phyloP scores from a whole-genome alignment of 1,140 invertebrate species.

The Drosophila willistoni region DNA sequence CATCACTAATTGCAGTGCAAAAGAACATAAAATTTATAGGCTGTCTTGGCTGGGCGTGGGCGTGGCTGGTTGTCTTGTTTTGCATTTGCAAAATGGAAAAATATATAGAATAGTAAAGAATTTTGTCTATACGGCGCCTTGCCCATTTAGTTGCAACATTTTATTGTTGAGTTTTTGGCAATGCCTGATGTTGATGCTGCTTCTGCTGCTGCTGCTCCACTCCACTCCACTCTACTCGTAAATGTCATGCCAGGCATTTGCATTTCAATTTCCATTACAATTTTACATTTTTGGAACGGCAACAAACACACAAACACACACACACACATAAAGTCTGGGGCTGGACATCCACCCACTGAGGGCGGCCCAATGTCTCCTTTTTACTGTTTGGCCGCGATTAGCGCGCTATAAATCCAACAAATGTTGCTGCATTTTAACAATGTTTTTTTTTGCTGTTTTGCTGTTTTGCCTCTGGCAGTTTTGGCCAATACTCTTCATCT shows the following conservation, averaged over 20 bases:
- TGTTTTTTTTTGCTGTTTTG: slow-evolving; percentile 59
- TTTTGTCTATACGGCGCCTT: neutral
- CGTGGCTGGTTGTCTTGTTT: slow-evolving; percentile 70
- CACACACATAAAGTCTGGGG: slow-evolving; percentile 1
- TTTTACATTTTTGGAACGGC: slow-evolving; percentile 61
- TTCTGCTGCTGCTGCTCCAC: slow-evolving; percentile 31
- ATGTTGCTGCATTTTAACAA: slow-evolving; percentile 79
- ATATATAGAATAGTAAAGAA: slow-evolving; percentile 18
- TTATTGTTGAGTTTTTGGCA: slow-evolving; percentile 79
- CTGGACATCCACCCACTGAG: slow-evolving; percentile 23
- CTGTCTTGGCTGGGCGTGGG: slow-evolving; percentile 50
- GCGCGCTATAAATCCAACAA: slow-evolving; percentile 78
- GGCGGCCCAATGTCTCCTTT: slow-evolving; percentile 15
- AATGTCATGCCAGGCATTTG: slow-evolving; percentile 76
- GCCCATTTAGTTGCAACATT: slow-evolving; percentile 74
- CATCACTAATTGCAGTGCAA: slow-evolving; percentile 54
- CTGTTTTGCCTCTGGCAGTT: slow-evolving; percentile 34
- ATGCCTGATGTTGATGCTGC: slow-evolving; percentile 41
- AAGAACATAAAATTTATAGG: slow-evolving; percentile 59
- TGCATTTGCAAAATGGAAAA: slow-evolving; percentile 79
- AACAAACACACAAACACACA: slow-evolving; percentile 8
- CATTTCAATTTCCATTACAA: slow-evolving; percentile 82
- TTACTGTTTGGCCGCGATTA: slow-evolving; percentile 75
- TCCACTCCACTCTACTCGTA: slow-evolving; percentile 68
- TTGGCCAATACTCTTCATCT: slow-evolving; percentile 43